Evolutionary conservation across 2,888 invertebrate genomes (phyloP).

Genomic region (Copidosoma aretas): DNA sequence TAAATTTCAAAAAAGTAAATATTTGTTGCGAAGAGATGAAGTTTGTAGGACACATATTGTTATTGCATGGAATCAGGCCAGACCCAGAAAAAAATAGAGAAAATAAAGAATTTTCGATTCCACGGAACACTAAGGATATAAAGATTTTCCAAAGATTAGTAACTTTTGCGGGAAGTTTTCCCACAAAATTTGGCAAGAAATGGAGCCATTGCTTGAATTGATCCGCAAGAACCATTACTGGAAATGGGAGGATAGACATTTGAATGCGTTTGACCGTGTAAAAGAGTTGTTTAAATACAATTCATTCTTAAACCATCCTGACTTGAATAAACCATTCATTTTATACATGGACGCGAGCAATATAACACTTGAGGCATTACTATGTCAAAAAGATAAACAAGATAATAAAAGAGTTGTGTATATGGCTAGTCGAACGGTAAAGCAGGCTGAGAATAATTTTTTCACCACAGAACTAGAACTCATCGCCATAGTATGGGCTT

Average conservation of each 20-base stretch:
- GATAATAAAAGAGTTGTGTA: too few species aligned
- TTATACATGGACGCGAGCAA: too few species aligned
- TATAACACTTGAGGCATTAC: too few species aligned
- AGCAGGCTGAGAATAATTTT: too few species aligned
- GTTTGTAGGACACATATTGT: constrained; percentile 46
- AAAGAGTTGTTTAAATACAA: too few species aligned
- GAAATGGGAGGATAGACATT: neutral
- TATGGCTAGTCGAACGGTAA: too few species aligned
- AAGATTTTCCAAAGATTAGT: neutral
- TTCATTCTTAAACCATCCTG: too few species aligned
- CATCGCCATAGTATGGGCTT: too few species aligned
- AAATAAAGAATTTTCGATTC: constrained; percentile 33
- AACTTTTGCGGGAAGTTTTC: neutral
- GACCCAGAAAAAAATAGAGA: constrained; percentile 41
- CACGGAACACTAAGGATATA: neutral
- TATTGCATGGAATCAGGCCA: constrained; percentile 37
- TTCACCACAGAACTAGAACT: too few species aligned
- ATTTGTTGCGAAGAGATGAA: constrained; percentile 43
- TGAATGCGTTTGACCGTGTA: neutral
- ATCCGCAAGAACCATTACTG: too few species aligned
- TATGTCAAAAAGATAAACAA: too few species aligned
- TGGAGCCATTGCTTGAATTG: neutral
- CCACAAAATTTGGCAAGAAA: neutral
- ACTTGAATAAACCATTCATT: too few species aligned
- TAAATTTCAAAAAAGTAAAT: constrained; percentile 39